Evolutionary conservation across 1,140 invertebrate species (phyloP).

Genomic region (Drosophila nasuta): DNA sequence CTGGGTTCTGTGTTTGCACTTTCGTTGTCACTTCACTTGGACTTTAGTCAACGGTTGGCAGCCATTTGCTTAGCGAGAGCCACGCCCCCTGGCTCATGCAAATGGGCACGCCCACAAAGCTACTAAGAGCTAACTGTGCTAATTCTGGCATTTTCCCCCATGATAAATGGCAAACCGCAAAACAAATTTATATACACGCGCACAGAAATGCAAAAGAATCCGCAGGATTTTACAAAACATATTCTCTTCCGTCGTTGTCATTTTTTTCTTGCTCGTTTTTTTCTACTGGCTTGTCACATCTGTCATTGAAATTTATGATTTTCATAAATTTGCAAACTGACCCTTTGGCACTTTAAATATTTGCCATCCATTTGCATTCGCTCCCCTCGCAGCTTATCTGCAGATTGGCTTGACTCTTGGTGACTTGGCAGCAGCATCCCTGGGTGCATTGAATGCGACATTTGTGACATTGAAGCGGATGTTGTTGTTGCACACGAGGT

Average conservation of each 20-base stretch:
- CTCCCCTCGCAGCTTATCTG: constrained; percentile 24
- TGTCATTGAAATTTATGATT: constrained; percentile 55
- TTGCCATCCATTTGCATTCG: constrained; percentile 30
- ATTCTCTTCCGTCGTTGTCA: background rate
- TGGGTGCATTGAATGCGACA: constrained; percentile 39
- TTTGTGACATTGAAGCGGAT: constrained; percentile 49
- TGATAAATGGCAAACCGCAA: constrained; percentile 69
- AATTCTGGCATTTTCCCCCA: constrained; percentile 57
- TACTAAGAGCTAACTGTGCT: constrained; percentile 26
- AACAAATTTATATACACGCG: constrained; percentile 46
- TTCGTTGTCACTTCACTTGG: constrained; percentile 55
- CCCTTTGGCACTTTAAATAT: constrained; percentile 55
- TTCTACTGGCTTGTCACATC: background rate
- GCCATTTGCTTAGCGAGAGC: constrained; percentile 47
- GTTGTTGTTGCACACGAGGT: constrained; percentile 20
- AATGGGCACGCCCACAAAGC: constrained; percentile 44
- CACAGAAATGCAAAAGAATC: constrained; percentile 22
- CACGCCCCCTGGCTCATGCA: constrained; percentile 39
- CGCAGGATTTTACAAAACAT: constrained; percentile 9
- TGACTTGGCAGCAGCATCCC: background rate
- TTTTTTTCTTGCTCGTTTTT: background rate
- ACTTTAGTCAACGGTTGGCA: constrained; percentile 42
- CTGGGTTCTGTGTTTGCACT: background rate
- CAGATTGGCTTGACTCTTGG: constrained; percentile 20
- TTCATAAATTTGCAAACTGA: constrained; percentile 52